phyloP scores from a whole-genome alignment of 2,888 invertebrate species.

The Cerastis rubricosa region DNA sequence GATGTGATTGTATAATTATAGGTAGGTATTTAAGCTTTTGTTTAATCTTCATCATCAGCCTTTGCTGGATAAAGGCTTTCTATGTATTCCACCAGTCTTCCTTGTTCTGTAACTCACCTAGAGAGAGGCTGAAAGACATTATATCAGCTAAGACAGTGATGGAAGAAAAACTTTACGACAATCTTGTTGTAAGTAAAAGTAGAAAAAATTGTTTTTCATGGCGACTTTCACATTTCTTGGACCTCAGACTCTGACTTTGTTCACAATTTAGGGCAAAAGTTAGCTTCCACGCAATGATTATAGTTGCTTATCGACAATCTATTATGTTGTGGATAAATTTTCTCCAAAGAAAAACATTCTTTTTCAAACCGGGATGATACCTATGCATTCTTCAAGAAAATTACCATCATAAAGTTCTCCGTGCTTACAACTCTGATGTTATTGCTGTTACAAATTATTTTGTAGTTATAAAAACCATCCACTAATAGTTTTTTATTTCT shows the following conservation, averaged over 20 bases:
- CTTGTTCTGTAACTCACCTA: not conserved
- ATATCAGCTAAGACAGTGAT: not conserved
- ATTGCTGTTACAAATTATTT: not conserved
- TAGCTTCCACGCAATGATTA: not conserved
- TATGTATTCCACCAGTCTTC: not conserved
- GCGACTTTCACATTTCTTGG: not conserved
- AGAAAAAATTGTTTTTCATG: not conserved
- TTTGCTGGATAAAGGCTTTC: not conserved
- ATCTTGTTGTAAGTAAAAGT: not conserved
- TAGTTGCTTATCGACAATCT: not conserved
- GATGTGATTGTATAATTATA: not conserved
- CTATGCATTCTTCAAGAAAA: not conserved
- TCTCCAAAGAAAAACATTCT: too few relatives aligned
- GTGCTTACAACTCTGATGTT: not conserved
- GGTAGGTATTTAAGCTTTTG: not conserved
- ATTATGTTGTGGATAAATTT: not conserved
- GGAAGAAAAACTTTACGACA: not conserved
- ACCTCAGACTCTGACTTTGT: not conserved
- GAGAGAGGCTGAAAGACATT: not conserved
- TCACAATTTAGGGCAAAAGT: not conserved
- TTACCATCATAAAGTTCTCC: not conserved
- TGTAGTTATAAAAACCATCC: too few relatives aligned
- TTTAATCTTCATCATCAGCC: not conserved
- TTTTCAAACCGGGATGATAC: not conserved
- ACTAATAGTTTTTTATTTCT: too few relatives aligned